Evolutionary conservation across 53 echinoderm and acorn worm species (phyloP), one percentile per base, ranked within the genome.

Genomic region (Apostichopus leukothele): DNA sequence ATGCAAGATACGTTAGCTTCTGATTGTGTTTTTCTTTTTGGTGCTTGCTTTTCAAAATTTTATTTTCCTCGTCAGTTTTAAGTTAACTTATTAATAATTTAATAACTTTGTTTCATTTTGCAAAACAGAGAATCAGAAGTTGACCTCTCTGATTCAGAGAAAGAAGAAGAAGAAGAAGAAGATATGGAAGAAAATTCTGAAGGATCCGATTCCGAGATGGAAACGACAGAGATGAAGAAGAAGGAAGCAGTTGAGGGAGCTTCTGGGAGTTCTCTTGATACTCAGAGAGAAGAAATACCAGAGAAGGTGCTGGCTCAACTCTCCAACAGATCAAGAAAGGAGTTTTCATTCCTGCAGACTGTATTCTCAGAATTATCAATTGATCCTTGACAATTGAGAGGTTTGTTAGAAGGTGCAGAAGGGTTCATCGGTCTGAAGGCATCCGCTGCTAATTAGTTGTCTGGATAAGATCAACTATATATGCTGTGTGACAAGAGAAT

Each of bases 161-260:
- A n/a, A n/a, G 25, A 1, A 25, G 25, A 25, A 25, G 39, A 90
- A 25, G 89, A 89, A 16, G 89, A 89, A 63, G 39, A 20, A 18
- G 55, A 78, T 53, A n/a, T 51, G 74, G 90, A 67, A 13, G 87
- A 86, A 50, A 50, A 0, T 6, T 80, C 89, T 14, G 89, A 89
- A 63, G 61, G 67, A 39, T 88, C 92, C 14, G 92, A 92, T 50
- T 80, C 76, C 66, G 90, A 90, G 11, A 88, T 50, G 26, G 74
- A 71, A n/a, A 5, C 18, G 16, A 54, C 87, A 13, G 71, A n/a
- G n/a, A 71, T n/a, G 71, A 71, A n/a, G 71, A 71, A n/a, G 71
- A 71, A 71, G 20, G 71, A 19, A 71, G 71, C 1, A 0, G 71
- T 6, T 16, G 18, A 18, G 18, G 20, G 7, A 7, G 57, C 57